Base-by-base conservation (phyloP, 2,797 vertebrate species). In the Anniella stebbinsi region DNA sequence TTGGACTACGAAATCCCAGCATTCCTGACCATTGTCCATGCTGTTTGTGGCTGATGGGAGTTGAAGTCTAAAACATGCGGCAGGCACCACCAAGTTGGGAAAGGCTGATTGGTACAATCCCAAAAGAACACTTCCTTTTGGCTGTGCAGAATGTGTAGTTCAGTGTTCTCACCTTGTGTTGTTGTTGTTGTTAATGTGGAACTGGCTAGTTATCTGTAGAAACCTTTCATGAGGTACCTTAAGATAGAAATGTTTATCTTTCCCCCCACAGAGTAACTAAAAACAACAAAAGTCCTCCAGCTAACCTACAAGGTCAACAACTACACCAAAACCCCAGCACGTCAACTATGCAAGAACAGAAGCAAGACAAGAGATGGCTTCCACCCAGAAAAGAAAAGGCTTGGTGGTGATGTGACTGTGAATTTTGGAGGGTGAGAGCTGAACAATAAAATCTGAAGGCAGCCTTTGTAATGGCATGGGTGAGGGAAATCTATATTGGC, bases 381-480 rank as follows among this genome's bases (percentile, higher is more conserved):
- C 33, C 36, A 23, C 54, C 57, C 10, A 63, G 60, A 63, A 18
- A 63, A 21, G 9, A 57, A n/a, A 2, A 69, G 41, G 28, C 41
- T 70, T 23, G 41, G 73, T 9, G 2, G 72, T 60, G 45, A 13
- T 38, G 38, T n/a, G 57, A 45, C n/a, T 85, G 63, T 38, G 41
- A 45, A 80, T 80, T 86, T 45, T 60, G 41, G 67, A 80, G 77
- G 17, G 33, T 87, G 77, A 84, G 57, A 67, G 18, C 63, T 51
- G 12, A 77, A 33, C n/a, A 38, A 48, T 77, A 76, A 30, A 84
- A 84, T 75, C 80, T 21, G 54, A 89, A 80, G 63, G 67, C 84
- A 81, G 23, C 30, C 30, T 33, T 90, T 38, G 13, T 86, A 73
- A 81, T 63, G 33, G 51, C 54, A 30, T 23, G n/a, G 84, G 21